Conservation (phyloP, 1,140 invertebrate genomes). For the Achatina immaculata region DNA sequence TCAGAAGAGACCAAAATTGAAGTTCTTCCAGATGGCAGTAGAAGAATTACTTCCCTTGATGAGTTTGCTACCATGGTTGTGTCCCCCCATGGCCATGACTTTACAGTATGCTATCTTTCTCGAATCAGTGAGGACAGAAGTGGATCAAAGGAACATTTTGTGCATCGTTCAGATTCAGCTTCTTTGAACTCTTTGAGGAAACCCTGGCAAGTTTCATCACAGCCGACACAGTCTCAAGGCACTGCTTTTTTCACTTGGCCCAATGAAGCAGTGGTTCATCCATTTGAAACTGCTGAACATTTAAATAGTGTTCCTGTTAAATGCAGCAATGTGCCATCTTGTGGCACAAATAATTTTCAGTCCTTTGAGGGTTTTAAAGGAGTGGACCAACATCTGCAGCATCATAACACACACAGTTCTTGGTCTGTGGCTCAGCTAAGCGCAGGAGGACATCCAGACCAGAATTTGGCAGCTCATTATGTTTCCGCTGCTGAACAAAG, state of each 20-base stretch:
- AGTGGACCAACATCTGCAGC: too few relatives aligned
- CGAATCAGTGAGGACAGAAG: slow-evolving; percentile 48
- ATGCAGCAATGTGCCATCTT: background rate
- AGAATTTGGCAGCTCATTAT: background rate
- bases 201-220: background rate
- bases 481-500: background rate
- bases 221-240: background rate
- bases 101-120: slow-evolving; percentile 60
- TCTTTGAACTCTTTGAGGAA: background rate
- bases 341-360: background rate
- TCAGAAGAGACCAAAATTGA: slow-evolving; percentile 45
- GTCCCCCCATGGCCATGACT: slow-evolving; percentile 58
- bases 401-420: too few relatives aligned
- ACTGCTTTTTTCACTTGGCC: background rate
- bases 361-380: too few relatives aligned
- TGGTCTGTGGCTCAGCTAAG: too few relatives aligned
- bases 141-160: slow-evolving; percentile 16
- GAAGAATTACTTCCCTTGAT: slow-evolving; percentile 53
- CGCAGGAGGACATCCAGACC: too few relatives aligned
- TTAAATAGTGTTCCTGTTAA: background rate
- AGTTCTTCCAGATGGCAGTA: slow-evolving; percentile 53
- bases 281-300: slow-evolving; percentile 3
- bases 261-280: slow-evolving; percentile 8
- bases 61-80: slow-evolving; percentile 56
- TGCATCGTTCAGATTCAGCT: slow-evolving; percentile 7